A percentile compares a stretch with the other conserved stretches of the same genome.
These are phyloP conservation scores for Formica aserva DNA, from an alignment of 2,888 invertebrate genomes.

Conservation along the genomic window DNA sequence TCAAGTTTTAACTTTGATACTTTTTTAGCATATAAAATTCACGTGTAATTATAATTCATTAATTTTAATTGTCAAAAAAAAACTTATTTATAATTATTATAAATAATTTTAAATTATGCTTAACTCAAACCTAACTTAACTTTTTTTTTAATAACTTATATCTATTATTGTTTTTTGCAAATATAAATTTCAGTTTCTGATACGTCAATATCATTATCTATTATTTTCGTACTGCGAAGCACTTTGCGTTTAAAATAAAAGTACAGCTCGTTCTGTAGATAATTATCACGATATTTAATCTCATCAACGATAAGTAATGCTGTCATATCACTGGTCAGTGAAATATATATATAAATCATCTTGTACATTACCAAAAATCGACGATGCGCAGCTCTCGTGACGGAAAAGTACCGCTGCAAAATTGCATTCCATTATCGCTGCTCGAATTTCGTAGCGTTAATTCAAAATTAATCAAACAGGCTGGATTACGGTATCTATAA, in stretches of 20 bases:
- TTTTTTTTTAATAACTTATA: too few relatives aligned
- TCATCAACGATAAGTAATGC: background rate
- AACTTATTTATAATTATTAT: background rate
- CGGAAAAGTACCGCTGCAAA: slow-evolving; percentile 17
- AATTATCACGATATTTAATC: slow-evolving; percentile 8
- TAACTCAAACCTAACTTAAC: too few relatives aligned
- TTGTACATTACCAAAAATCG: slow-evolving; percentile 19
- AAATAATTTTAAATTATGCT: too few relatives aligned
- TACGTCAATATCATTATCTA: background rate
- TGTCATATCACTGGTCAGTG: background rate
- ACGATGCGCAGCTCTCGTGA: background rate
- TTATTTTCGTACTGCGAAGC: background rate
- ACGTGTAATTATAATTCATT: too few relatives aligned
- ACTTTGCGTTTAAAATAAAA: background rate
- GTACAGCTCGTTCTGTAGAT: background rate
- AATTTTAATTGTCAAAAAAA: background rate
- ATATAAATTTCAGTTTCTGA: too few relatives aligned
- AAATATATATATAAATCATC: background rate
- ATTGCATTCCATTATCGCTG: slow-evolving; percentile 36
- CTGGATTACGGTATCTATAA: slow-evolving; percentile 25
- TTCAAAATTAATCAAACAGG: slow-evolving; percentile 59
- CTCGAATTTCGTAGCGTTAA: slow-evolving; percentile 55
- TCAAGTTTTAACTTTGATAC: background rate
- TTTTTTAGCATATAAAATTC: background rate
- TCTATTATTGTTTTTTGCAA: too few relatives aligned